Evolutionary conservation across 1,140 invertebrate genomes (phyloP), one percentile per base, ranked within the genome.

Genomic region (Muscidifurax raptorellus): DNA sequence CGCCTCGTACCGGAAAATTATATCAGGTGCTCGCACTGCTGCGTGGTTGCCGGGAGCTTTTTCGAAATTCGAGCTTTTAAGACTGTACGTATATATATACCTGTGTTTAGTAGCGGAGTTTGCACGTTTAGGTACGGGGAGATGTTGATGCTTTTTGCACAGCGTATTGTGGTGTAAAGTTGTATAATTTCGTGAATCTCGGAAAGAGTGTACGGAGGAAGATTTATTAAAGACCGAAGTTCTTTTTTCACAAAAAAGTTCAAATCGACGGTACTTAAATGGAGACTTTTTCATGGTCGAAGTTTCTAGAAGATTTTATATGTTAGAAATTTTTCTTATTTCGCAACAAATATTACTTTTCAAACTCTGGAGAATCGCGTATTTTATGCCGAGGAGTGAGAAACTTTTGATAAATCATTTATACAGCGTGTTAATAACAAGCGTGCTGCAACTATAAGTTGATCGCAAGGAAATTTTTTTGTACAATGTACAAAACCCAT

Each of bases 1-100:
- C 2, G 32, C 15, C 1, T 7, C n/a, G 18, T 2, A 78, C 74
- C 75, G 75, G 75, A 74, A 84, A 84, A 84, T 84, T 79, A 79
- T 74, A 79, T 84, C 36, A 52, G 44, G 15, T 10, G 13, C 28
- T n/a, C 27, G 6, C 18, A 10, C 1, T 47, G 15, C 2, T 36
- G 32, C 7, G 15, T 2, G 6, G 12, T 36, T 66, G 32, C 0
- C 5, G 10, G 44, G 0, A 18, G 15, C 10, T 80, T 80, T 30
- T 25, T 64, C 10, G 9, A 59, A 59, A 59, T 22, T 59, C 18
- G 13, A 59, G 18, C 18, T 59, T 59, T 59, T 59, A 7, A 59
- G 15, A 0, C 52, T n/a, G 47, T 1, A 18, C 0, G 2, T 52
- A 15, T 52, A 18, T 4, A 18, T 52, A 15, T 52, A 12, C 40